phyloP scores from a whole-genome alignment of 2,797 vertebrate species.

The Philypnodon macrostomus region DNA sequence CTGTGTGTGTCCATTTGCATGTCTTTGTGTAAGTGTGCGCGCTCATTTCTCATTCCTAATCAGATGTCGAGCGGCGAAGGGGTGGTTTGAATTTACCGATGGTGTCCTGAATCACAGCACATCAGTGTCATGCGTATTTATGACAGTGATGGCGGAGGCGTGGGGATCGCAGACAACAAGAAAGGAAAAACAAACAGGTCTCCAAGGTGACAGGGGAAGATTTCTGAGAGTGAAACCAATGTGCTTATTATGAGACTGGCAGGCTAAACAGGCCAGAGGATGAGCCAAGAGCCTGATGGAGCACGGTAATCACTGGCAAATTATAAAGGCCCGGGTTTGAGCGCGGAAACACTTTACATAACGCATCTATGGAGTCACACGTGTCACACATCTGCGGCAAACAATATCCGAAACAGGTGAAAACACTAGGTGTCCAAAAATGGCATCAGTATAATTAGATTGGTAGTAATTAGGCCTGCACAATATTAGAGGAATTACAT shows the following conservation, averaged over 20 bases:
- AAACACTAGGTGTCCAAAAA: conserved; percentile 2
- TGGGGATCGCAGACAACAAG: conserved; percentile 35
- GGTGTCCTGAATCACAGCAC: conserved; percentile 59
- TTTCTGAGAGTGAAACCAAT: conserved; percentile 67
- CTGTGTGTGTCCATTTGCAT: not conserved
- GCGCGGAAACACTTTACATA: conserved; percentile 46
- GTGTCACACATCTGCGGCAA: conserved; percentile 12
- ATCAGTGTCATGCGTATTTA: conserved; percentile 65
- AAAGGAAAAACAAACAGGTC: conserved; percentile 70
- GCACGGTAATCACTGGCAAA: conserved; percentile 64
- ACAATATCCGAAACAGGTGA: conserved; percentile 2
- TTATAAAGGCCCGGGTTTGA: conserved; percentile 54
- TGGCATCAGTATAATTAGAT: not conserved
- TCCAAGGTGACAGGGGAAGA: conserved; percentile 66
- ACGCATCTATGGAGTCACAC: conserved; percentile 30
- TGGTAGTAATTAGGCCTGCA: not conserved
- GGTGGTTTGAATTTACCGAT: conserved; percentile 64
- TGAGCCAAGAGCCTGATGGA: conserved; percentile 60
- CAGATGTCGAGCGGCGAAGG: conserved; percentile 63
- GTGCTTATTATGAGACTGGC: conserved; percentile 66
- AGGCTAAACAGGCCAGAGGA: conserved; percentile 59
- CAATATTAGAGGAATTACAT: no score
- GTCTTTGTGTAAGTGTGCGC: conserved; percentile 45
- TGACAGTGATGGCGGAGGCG: conserved; percentile 60
- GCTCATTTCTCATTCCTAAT: conserved; percentile 42